Percentiles rank a stretch among this genome's conserved stretches.
Evolutionary conservation across 1,140 invertebrate species (phyloP).

Genomic region (Bursaphelenchus mucronatus): DNA sequence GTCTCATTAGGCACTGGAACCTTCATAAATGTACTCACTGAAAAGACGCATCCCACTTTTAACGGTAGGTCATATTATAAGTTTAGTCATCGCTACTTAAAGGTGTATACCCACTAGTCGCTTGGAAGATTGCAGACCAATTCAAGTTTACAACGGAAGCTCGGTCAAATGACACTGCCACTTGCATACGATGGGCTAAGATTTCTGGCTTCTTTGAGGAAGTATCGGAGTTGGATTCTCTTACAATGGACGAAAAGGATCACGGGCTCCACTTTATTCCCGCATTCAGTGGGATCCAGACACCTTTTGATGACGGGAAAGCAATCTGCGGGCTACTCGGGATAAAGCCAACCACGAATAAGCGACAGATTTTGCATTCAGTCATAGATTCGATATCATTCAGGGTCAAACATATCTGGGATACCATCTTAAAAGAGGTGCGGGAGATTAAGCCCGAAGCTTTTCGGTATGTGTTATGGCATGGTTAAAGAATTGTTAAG

Average conservation of each 20-base stretch:
- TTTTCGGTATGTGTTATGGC: constrained; percentile 25
- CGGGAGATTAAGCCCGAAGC: constrained; percentile 2
- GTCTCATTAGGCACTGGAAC: constrained; percentile 88
- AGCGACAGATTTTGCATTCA: constrained; percentile 74
- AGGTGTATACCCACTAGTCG: constrained; percentile 83
- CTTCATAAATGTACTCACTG: constrained; percentile 82
- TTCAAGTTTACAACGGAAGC: constrained; percentile 78
- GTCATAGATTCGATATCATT: constrained; percentile 83
- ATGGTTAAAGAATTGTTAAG: constrained; percentile 18
- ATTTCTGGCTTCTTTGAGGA: constrained; percentile 71
- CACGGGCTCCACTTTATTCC: constrained; percentile 81
- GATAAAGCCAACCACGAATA: constrained; percentile 73
- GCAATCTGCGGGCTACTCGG: constrained; percentile 74
- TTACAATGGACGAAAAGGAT: constrained; percentile 66
- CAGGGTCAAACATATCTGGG: constrained; percentile 73
- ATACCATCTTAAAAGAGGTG: constrained; percentile 68
- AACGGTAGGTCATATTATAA: constrained; percentile 10
- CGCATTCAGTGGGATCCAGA: constrained; percentile 82
- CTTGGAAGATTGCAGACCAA: constrained; percentile 67
- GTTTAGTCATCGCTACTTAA: constrained; percentile 20
- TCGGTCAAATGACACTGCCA: constrained; percentile 77
- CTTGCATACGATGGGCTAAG: constrained; percentile 79
- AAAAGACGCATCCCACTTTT: constrained; percentile 63
- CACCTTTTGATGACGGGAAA: constrained; percentile 77
- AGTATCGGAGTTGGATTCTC: constrained; percentile 62